Conservation (phyloP, 2,113 vertebrate genomes). For the Carettochelys insculpta region DNA sequence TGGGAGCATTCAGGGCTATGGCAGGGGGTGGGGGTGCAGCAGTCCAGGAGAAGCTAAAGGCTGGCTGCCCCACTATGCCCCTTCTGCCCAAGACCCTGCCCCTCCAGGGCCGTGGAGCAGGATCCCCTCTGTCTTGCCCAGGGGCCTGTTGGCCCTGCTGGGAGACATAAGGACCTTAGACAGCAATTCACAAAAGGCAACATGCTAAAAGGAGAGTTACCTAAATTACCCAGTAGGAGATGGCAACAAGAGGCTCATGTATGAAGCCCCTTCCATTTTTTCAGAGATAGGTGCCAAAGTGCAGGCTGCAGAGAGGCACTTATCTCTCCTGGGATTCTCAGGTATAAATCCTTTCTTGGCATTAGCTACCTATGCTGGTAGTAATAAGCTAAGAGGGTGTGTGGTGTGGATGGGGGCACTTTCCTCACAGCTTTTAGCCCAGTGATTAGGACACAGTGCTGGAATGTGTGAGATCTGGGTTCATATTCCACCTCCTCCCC, state of each 20-base stretch:
- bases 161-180: neutral
- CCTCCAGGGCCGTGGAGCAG: too few relatives aligned
- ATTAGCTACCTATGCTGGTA: too few relatives aligned
- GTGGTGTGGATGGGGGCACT: too few relatives aligned
- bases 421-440: neutral
- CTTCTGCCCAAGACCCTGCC: too few relatives aligned
- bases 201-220: neutral
- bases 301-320: neutral
- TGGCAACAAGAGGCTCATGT: neutral
- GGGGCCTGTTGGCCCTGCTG: too few relatives aligned
- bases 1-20: too few relatives aligned
- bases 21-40: too few relatives aligned
- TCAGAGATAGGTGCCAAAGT: neutral
- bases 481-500: neutral
- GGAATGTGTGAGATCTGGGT: neutral
- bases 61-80: too few relatives aligned
- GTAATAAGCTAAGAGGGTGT: neutral
- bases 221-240: neutral
- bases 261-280: neutral
- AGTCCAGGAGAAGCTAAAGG: too few relatives aligned
- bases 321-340: neutral
- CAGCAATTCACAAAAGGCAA: neutral
- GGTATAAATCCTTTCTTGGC: too few relatives aligned
- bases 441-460: neutral
- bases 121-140: too few relatives aligned